These are phyloP conservation scores for Cryptops parisi DNA, from an alignment of 2,888 invertebrate species.

Conservation along the genomic window DNA sequence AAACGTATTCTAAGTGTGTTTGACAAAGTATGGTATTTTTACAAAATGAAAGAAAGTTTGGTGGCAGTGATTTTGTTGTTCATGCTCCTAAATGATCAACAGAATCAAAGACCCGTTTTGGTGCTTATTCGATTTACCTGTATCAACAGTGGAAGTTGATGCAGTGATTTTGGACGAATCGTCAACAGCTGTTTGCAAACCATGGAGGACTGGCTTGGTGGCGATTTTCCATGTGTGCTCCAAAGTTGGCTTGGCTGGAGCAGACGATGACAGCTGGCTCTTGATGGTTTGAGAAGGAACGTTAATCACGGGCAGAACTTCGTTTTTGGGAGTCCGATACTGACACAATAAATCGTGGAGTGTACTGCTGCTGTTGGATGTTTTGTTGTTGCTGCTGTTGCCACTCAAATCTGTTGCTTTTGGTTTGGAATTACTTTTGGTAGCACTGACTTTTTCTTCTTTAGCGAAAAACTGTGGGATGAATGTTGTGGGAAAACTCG, in stretches of 20 bases:
- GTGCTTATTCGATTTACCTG: too few relatives aligned
- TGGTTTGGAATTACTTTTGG: not conserved
- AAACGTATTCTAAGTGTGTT: too few relatives aligned
- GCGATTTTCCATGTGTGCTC: constrained; percentile 7
- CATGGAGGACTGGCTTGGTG: not conserved
- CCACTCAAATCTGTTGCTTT: constrained; percentile 2
- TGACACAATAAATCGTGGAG: constrained; percentile 11
- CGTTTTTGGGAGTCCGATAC: constrained; percentile 6
- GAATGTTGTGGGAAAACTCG: not conserved
- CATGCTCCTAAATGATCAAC: too few relatives aligned
- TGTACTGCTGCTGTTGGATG: constrained; percentile 4
- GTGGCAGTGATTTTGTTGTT: too few relatives aligned
- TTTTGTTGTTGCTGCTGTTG: not conserved
- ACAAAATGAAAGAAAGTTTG: too few relatives aligned
- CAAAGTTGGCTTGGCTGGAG: constrained; percentile 5
- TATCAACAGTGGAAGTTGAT: not conserved
- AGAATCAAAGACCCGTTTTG: too few relatives aligned
- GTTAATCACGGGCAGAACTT: constrained; percentile 2
- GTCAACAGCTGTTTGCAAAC: too few relatives aligned
- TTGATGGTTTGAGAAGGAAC: not conserved
- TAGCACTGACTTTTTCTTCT: not conserved
- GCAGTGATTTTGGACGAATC: not conserved
- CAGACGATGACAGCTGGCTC: constrained; percentile 7
- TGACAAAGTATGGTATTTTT: too few relatives aligned
- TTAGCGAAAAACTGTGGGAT: too few relatives aligned